Conservation (phyloP, 1,140 invertebrate species). For the Lordiphosa clarofinis region DNA sequence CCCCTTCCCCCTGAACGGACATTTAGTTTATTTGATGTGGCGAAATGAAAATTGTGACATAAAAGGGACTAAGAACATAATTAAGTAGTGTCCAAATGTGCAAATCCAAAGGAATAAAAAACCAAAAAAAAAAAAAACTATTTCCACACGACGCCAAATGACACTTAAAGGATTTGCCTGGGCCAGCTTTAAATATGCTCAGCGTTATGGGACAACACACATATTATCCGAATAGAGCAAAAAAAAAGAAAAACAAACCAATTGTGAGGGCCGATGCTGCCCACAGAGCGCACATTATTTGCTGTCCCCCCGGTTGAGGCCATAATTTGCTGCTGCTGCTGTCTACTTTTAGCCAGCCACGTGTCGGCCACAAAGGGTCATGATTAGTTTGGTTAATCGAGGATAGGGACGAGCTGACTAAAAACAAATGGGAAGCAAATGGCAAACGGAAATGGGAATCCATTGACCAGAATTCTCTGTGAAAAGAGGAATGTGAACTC, state of each 20-base stretch:
- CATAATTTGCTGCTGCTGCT: conserved; percentile 30
- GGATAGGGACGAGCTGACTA: conserved; percentile 22
- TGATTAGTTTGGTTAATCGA: conserved; percentile 67
- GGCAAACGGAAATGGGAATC: conserved; percentile 10
- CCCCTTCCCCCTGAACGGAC: conserved; percentile 20
- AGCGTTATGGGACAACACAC: conserved; percentile 36
- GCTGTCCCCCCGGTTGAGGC: conserved; percentile 30
- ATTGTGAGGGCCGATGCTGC: conserved; percentile 5
- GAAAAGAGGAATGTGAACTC: too few species aligned
- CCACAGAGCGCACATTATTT: conserved; percentile 46
- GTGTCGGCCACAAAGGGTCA: conserved; percentile 70
- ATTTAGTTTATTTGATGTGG: conserved; percentile 77
- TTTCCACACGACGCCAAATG: conserved; percentile 44
- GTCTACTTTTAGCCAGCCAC: conserved; percentile 51
- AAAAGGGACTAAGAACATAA: conserved; percentile 78
- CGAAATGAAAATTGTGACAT: conserved; percentile 77
- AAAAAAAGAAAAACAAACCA: conserved; percentile 2
- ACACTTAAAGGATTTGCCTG: conserved; percentile 69
- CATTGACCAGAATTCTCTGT: too few species aligned
- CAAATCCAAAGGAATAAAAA: conserved; percentile 70
- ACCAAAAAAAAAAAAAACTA: conserved; percentile 1
- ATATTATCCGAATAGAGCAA: conserved; percentile 7
- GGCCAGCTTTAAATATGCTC: conserved; percentile 49
- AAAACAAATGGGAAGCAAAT: conserved; percentile 1
- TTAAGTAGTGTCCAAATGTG: conserved; percentile 75